Conservation (phyloP, 1,140 invertebrate species). For the Drosophila nasuta region DNA sequence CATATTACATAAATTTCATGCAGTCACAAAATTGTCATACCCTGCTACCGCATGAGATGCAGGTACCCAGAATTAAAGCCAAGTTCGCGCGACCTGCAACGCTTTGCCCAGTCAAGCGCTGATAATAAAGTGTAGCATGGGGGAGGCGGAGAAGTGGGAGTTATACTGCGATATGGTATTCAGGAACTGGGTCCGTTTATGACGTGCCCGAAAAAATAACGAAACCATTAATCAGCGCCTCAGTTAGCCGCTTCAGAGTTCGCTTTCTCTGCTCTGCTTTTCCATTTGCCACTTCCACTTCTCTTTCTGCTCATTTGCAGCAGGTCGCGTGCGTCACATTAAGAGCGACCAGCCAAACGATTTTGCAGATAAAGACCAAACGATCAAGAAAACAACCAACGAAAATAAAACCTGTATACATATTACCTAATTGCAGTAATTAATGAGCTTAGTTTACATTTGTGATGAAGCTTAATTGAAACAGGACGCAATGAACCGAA, state of each 20-base stretch:
- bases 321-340: constrained; percentile 68
- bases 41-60: too few relatives aligned
- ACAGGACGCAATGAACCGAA: not conserved
- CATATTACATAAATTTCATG: too few relatives aligned
- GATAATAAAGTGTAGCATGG: constrained; percentile 45
- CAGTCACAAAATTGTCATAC: too few relatives aligned
- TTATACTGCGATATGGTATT: not conserved
- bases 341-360: constrained; percentile 36
- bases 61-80: not conserved
- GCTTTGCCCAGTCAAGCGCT: constrained; percentile 53
- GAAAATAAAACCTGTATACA: constrained; percentile 40
- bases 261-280: constrained; percentile 28
- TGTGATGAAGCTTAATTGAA: constrained; percentile 45
- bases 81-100: constrained; percentile 3
- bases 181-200: constrained; percentile 61
- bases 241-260: constrained; percentile 21
- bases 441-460: constrained; percentile 71
- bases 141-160: not conserved
- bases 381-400: constrained; percentile 17
- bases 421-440: constrained; percentile 74
- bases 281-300: constrained; percentile 8
- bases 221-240: constrained; percentile 78
- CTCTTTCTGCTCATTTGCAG: constrained; percentile 18
- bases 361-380: constrained; percentile 63
- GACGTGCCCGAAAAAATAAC: constrained; percentile 56